These are phyloP conservation scores for Proteles cristata DNA, from an alignment of 2,113 vertebrate species.

Conservation along the genomic window DNA sequence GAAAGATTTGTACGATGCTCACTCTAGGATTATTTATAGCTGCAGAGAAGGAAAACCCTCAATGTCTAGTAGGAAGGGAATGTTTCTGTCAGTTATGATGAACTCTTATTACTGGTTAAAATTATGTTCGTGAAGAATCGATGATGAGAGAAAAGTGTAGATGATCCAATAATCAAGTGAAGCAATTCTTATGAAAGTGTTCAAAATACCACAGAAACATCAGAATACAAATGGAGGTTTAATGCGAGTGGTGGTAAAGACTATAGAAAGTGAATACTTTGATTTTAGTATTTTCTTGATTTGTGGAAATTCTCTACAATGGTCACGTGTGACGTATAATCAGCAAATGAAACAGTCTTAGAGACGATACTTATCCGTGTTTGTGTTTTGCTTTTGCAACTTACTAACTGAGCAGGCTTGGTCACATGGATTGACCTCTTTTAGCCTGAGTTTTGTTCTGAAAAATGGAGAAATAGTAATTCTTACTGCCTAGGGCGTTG, in stretches of 20 bases:
- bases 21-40: not conserved
- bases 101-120: not conserved
- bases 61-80: not conserved
- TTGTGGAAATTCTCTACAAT: not conserved
- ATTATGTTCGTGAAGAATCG: not conserved
- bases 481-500: not conserved
- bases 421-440: not conserved
- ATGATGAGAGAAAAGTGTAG: constrained; percentile 1
- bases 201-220: not conserved
- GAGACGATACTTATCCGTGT: not conserved
- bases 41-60: not conserved
- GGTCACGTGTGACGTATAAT: not conserved
- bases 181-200: not conserved
- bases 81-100: not conserved
- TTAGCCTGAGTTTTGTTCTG: not conserved
- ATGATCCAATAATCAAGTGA: not conserved
- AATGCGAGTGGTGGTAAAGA: not conserved
- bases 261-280: not conserved
- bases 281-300: not conserved
- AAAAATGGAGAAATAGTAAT: constrained; percentile 16
- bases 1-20: not conserved
- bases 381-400: not conserved
- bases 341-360: not conserved
- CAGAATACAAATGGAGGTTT: not conserved
- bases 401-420: not conserved